Evolutionary conservation across 2,797 vertebrate species (phyloP).

Genomic region (Centroberyx gerrardi): DNA sequence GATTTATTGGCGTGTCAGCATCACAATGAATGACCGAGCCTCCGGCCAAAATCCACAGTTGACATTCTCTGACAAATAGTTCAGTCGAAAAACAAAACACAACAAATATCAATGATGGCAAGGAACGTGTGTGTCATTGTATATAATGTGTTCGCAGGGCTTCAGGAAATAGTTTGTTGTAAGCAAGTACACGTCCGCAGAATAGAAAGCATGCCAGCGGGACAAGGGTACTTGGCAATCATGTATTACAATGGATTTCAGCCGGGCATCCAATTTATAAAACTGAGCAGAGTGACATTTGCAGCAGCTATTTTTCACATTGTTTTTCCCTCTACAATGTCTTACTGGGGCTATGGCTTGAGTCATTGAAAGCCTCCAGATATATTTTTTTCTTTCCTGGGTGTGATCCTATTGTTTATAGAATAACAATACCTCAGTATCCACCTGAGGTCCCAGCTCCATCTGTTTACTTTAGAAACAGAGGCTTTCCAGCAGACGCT

Average conservation of each 20-base stretch:
- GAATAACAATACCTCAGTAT: conserved; percentile 56
- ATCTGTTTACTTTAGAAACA: conserved; percentile 58
- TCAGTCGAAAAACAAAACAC: conserved; percentile 35
- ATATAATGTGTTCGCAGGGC: conserved; percentile 25
- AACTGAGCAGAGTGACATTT: conserved; percentile 48
- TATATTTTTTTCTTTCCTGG: conserved; percentile 21
- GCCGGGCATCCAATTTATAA: conserved; percentile 61
- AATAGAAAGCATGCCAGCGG: conserved; percentile 37
- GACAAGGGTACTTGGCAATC: conserved; percentile 30
- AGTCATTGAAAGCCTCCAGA: conserved; percentile 58
- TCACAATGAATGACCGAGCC: conserved; percentile 49
- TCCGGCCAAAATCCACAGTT: conserved; percentile 33
- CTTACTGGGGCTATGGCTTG: conserved; percentile 27
- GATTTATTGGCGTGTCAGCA: conserved; percentile 60
- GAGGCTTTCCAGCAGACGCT: conserved; percentile 38
- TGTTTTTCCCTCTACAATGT: conserved; percentile 33
- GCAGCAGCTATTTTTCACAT: conserved; percentile 45
- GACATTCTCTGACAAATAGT: conserved; percentile 60
- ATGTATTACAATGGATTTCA: conserved; percentile 55
- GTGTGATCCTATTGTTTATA: conserved; percentile 66
- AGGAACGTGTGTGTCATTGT: conserved; percentile 30
- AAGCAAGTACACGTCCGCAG: conserved; percentile 26
- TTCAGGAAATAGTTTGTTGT: conserved; percentile 48
- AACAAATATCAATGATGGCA: conserved; percentile 34
- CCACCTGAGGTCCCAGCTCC: conserved; percentile 71